These are phyloP conservation scores for Harpagifer antarcticus DNA, from an alignment of 2,797 vertebrate species.

Conservation along the genomic window DNA sequence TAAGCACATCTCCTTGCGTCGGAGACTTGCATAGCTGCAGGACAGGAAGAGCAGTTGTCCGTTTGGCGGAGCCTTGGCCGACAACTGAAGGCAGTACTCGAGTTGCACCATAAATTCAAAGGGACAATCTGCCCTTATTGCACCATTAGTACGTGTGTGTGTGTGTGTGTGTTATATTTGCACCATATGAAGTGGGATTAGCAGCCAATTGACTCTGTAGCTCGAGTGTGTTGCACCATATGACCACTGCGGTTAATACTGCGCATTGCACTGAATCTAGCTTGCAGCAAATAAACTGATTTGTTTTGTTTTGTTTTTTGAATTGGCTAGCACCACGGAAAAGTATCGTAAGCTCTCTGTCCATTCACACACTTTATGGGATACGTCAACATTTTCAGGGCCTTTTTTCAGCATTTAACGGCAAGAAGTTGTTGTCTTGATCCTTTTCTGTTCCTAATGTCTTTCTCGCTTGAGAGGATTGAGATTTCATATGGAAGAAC, in stretches of 20 bases:
- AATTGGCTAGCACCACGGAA: slow-evolving; percentile 73
- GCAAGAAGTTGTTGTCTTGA: no score
- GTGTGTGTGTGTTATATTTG: slow-evolving; percentile 71
- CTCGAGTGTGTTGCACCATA: slow-evolving; percentile 63
- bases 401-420: background rate
- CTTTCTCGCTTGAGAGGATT: no score
- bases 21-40: slow-evolving; percentile 84
- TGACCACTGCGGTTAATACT: slow-evolving; percentile 47
- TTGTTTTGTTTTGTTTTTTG: slow-evolving; percentile 6
- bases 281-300: slow-evolving; percentile 48
- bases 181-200: slow-evolving; percentile 80
- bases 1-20: slow-evolving; percentile 76
- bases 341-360: slow-evolving; percentile 42
- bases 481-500: no score
- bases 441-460: no score
- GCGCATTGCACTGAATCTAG: slow-evolving; percentile 40
- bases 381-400: slow-evolving; percentile 34
- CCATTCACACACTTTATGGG: slow-evolving; percentile 27
- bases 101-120: slow-evolving; percentile 79
- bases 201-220: slow-evolving; percentile 74
- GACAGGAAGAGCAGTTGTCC: slow-evolving; percentile 80
- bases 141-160: slow-evolving; percentile 75
- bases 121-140: slow-evolving; percentile 80
- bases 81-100: slow-evolving; percentile 77
- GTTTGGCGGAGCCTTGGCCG: slow-evolving; percentile 77